Evolutionary conservation across 2,797 vertebrate species (phyloP), one percentile per base, ranked within the genome.

Genomic region (Sardinella longiceps): DNA sequence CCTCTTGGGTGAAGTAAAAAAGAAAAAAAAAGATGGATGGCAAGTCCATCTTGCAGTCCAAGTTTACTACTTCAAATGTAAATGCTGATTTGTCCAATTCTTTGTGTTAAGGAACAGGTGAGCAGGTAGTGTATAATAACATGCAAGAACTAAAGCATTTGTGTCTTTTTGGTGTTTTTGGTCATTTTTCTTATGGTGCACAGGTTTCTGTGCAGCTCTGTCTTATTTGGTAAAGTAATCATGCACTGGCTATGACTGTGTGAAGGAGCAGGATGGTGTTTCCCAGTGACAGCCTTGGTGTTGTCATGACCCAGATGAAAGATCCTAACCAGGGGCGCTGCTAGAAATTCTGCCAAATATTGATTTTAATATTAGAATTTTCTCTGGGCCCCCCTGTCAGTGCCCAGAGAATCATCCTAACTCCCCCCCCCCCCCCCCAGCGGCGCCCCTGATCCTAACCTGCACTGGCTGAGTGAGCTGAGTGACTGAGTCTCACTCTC

Each of bases 291-390:
- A 74, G 63, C 50, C 18, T 51, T 85, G 85, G 39, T 81, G 14
- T n/a, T 66, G 80, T 77, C 74, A 88, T 63, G 80, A 82, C 39
- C 15, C 60, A 46, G 83, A 66, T 84, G 82, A 88, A 66, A 82
- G 85, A 86, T 85, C 82, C 81, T 85, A 23, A 63, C 39, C 60
- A 50, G 63, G n/a, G n/a, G n/a, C n/a, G n/a, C n/a, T n/a, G n/a
- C n/a, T n/a, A n/a, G n/a, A n/a, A n/a, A n/a, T n/a, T n/a, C n/a
- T n/a, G n/a, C n/a, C n/a, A n/a, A n/a, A n/a, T n/a, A n/a, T n/a
- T n/a, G n/a, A n/a, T n/a, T n/a, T n/a, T n/a, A n/a, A n/a, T n/a
- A n/a, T n/a, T n/a, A n/a, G n/a, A n/a, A n/a, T n/a, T n/a, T n/a
- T n/a, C n/a, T n/a, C n/a, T n/a, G n/a, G n/a, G n/a, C n/a, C n/a